phyloP scores from a whole-genome alignment of 2,888 invertebrate species.

The Spicauda simplicius region DNA sequence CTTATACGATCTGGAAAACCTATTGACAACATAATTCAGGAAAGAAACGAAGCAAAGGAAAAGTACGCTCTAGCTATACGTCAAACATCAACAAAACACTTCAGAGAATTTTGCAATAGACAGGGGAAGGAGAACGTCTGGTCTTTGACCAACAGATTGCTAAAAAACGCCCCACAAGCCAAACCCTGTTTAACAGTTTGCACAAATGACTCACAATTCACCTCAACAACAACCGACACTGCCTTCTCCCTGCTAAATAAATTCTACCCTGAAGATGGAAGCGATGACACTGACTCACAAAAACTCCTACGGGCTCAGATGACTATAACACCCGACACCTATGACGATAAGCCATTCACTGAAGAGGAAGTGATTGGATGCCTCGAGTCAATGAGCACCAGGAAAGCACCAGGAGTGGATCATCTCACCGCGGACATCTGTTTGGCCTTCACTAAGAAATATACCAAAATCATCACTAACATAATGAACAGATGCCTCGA shows the following conservation, averaged over 20 bases:
- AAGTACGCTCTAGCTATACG: not conserved
- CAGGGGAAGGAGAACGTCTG: slow-evolving; percentile 5
- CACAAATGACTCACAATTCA: not conserved
- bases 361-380: not conserved
- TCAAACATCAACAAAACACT: not conserved
- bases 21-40: not conserved
- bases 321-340: not conserved
- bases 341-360: not conserved
- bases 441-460: not conserved
- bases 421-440: not conserved
- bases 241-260: not conserved
- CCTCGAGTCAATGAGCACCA: not conserved
- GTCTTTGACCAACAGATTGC: not conserved
- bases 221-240: not conserved
- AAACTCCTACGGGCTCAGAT: not conserved
- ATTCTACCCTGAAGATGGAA: not conserved
- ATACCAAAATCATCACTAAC: not conserved
- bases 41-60: not conserved
- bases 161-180: not conserved
- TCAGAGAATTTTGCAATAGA: not conserved
- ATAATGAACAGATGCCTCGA: not conserved
- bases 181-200: not conserved
- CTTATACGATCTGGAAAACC: not conserved
- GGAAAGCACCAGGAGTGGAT: not conserved
- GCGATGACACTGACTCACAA: not conserved